Conservation (phyloP, 2,113 vertebrate species). For the Antennarius striatus region DNA sequence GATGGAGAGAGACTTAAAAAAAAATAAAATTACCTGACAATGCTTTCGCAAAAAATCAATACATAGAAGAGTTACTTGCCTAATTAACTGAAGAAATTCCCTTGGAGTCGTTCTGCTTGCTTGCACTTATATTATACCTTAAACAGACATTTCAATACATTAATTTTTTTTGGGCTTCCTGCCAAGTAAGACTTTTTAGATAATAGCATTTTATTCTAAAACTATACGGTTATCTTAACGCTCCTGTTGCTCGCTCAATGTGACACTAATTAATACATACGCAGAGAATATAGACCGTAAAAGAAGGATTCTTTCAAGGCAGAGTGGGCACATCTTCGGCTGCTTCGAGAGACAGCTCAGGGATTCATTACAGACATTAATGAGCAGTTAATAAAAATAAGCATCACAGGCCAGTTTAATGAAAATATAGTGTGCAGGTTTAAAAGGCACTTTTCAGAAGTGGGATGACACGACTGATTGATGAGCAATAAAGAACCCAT, state of each 20-base stretch:
- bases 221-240: neutral
- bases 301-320: neutral
- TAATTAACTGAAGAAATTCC: neutral
- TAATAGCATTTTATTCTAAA: neutral
- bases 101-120: neutral
- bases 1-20: too few relatives aligned
- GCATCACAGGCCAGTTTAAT: slow-evolving; percentile 4
- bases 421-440: slow-evolving; percentile 3
- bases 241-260: neutral
- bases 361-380: slow-evolving; percentile 1
- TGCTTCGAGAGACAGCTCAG: neutral
- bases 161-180: neutral
- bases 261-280: slow-evolving; percentile 12
- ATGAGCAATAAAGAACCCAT: neutral
- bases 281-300: neutral
- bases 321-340: neutral
- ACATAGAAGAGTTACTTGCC: neutral
- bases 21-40: too few relatives aligned
- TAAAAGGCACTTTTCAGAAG: neutral
- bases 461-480: neutral
- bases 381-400: slow-evolving; percentile 15
- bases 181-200: neutral
- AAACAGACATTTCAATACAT: neutral
- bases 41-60: too few relatives aligned
- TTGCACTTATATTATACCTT: neutral